A percentile compares a stretch with the other conserved stretches of the same genome.
Evolutionary conservation across 2,888 invertebrate genomes (phyloP).

Genomic region (Troglohyphantes excavatus): DNA sequence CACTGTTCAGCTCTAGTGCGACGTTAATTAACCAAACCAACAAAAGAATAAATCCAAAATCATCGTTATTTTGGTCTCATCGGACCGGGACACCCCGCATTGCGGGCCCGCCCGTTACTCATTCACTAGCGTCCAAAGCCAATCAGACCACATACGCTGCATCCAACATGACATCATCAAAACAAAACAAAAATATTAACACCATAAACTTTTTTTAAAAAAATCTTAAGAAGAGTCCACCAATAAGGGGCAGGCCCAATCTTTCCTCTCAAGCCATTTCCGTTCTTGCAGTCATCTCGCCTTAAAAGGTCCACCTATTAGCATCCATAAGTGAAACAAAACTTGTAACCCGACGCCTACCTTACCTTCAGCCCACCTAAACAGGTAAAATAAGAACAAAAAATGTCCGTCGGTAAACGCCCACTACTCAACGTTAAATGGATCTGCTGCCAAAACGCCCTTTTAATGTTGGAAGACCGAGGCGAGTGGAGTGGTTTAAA

Average conservation of each 20-base stretch:
- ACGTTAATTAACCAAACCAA: too few species aligned
- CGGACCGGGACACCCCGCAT: too few species aligned
- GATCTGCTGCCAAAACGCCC: conserved; percentile 20
- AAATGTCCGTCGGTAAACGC: conserved; percentile 17
- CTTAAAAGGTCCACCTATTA: conserved; percentile 53
- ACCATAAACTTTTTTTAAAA: background rate
- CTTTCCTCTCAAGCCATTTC: conserved; percentile 40
- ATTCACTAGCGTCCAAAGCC: too few species aligned
- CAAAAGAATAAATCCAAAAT: too few species aligned
- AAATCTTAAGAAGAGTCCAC: background rate
- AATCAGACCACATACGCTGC: too few species aligned
- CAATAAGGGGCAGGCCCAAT: background rate
- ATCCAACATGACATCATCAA: background rate
- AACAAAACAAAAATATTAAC: background rate
- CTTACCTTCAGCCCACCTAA: conserved; percentile 19
- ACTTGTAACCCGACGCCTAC: conserved; percentile 65
- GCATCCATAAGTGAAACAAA: conserved; percentile 47
- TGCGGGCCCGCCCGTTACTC: too few species aligned
- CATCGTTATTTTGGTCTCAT: too few species aligned
- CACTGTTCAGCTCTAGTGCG: too few species aligned
- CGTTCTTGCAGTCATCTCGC: conserved; percentile 21
- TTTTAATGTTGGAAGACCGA: background rate
- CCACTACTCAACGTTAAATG: conserved; percentile 24
- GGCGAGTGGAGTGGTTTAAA: conserved; percentile 3
- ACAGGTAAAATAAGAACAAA: background rate